Percentiles rank a stretch among this genome's conserved stretches.
Evolutionary conservation across 1,140 invertebrate species (phyloP).

Genomic region (Ephestia elutella): DNA sequence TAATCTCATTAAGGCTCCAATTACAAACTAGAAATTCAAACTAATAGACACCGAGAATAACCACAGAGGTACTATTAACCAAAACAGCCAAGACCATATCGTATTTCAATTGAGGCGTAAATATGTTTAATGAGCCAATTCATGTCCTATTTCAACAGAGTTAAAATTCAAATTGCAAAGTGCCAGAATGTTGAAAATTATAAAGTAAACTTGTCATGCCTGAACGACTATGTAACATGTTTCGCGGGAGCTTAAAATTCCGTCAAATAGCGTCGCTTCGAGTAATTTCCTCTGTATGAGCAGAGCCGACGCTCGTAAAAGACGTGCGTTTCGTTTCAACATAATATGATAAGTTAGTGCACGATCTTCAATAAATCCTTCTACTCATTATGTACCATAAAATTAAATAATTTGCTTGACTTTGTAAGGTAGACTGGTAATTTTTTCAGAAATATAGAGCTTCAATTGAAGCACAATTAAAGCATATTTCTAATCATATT

Average conservation of each 20-base stretch:
- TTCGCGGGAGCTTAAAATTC: slow-evolving; percentile 30
- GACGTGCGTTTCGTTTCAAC: background rate
- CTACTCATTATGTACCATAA: too few relatives aligned
- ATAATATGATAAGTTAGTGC: background rate
- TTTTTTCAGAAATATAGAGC: too few relatives aligned
- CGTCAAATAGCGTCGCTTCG: slow-evolving; percentile 34
- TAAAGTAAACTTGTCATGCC: slow-evolving; percentile 26
- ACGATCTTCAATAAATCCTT: too few relatives aligned
- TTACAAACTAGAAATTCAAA: background rate
- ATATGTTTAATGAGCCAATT: background rate
- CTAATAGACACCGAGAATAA: background rate
- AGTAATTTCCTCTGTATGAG: slow-evolving; percentile 26
- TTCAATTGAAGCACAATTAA: too few relatives aligned
- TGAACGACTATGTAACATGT: slow-evolving; percentile 33
- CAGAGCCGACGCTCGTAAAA: slow-evolving; percentile 13
- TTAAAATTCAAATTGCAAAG: background rate
- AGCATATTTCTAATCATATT: too few relatives aligned
- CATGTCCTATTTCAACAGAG: background rate
- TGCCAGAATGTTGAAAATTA: background rate
- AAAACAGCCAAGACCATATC: background rate
- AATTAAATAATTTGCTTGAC: too few relatives aligned
- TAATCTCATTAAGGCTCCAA: background rate
- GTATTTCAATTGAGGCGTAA: background rate
- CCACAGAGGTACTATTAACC: slow-evolving; percentile 1
- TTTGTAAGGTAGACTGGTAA: too few relatives aligned